Evolutionary conservation across 2,113 vertebrate genomes (phyloP), one percentile per base, ranked within the genome.

Genomic region (Alexandromys fortis): DNA sequence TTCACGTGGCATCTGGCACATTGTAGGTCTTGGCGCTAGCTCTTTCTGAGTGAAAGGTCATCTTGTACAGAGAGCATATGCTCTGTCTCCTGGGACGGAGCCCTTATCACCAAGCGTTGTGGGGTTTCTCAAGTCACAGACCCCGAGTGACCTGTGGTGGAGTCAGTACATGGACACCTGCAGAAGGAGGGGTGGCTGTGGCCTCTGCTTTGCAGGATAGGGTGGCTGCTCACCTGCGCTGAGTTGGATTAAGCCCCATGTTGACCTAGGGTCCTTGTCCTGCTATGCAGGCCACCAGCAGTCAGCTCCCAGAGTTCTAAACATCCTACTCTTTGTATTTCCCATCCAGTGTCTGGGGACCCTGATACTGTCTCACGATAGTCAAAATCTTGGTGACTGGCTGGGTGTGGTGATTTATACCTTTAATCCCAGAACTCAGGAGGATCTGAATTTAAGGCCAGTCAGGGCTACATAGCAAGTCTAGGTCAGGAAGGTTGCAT

Each of bases 251-350:
- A 33, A 82, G 52, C 68, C 55, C 16, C 35, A 2, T 24, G 52
- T 12, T n/a, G 30, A 93, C 6, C 1, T 9, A 35, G 52, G 35
- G 81, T 77, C n/a, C 45, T 78, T 79, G 75, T 0, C 9, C 76
- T 81, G 19, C 35, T 78, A 17, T 0, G 3, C 9, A 21, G 28
- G 5, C 16, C 38, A 55, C 35, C 7, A 5, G 7, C 0, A 5
- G 1, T 22, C 5, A 17, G 7, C 68, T 92, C 30, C 22, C 17
- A 3, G 77, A 52, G 67, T 73, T 45, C 86, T 30, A 58, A 73
- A n/a, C 7, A 7, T 55, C 10, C 7, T 7, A 0, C 17, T 26
- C 21, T 26, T 58, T 52, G 7, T 24, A 33, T 35, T 68, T 95
- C 30, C 21, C 1, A 8, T 49, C 79, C 52, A 88, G 55, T 8